Evolutionary conservation across 2,888 invertebrate species (phyloP).

Genomic region (Drosophila robusta): DNA sequence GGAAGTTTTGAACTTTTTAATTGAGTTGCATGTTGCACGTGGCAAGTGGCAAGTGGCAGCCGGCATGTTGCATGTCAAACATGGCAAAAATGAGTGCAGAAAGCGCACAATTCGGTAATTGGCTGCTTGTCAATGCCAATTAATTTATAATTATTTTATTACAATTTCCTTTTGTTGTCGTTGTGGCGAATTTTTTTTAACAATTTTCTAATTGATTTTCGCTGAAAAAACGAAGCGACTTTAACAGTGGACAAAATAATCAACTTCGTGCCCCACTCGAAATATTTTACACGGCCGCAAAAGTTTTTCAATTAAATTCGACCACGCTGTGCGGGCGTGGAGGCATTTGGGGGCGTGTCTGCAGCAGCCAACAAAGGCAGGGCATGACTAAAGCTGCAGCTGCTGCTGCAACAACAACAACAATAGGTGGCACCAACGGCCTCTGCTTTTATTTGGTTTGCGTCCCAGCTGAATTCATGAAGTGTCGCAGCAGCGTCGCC

Average conservation of each 20-base stretch:
- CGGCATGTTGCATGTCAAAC: slow-evolving; percentile 17
- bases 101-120: slow-evolving; percentile 2
- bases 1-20: slow-evolving; percentile 28
- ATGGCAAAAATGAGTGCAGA: slow-evolving; percentile 1
- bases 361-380: slow-evolving; percentile 18
- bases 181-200: neutral
- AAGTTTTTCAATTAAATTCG: slow-evolving; percentile 64
- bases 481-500: slow-evolving; percentile 8
- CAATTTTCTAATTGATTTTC: slow-evolving; percentile 40
- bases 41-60: no score
- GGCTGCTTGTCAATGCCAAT: slow-evolving; percentile 15
- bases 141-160: slow-evolving; percentile 14
- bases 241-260: no score
- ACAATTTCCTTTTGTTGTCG: neutral
- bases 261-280: neutral
- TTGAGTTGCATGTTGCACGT: slow-evolving; percentile 31
- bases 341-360: slow-evolving; percentile 3
- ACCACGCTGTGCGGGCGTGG: slow-evolving; percentile 5
- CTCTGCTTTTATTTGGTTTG: slow-evolving; percentile 20
- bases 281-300: slow-evolving; percentile 37
- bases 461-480: slow-evolving; percentile 4
- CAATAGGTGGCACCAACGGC: slow-evolving; percentile 20
- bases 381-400: neutral
- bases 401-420: neutral
- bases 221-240: neutral